Conservation (phyloP, 30 jellyfish, hydroid and myxozoan species). For the Clytia hemisphaerica region DNA sequence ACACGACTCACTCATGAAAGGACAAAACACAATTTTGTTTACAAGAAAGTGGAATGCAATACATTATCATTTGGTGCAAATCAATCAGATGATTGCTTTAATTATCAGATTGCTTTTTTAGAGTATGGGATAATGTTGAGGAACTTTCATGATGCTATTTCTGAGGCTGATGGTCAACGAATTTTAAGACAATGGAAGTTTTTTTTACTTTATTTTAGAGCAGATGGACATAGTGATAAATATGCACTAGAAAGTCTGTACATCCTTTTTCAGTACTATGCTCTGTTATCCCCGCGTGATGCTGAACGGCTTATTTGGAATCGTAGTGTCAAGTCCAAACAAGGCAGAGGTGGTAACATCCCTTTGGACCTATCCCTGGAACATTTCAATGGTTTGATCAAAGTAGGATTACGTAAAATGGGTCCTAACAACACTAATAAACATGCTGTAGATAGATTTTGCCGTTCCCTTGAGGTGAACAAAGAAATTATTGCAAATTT, state of each 20-base stretch:
- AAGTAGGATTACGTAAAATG: slow-evolving; percentile 13
- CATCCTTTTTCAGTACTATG: slow-evolving; percentile 1
- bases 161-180: slow-evolving; percentile 39
- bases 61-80: neutral
- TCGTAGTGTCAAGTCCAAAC: slow-evolving; percentile 8
- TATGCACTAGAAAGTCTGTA: slow-evolving; percentile 39
- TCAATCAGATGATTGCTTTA: slow-evolving; percentile 8
- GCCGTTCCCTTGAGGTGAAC: slow-evolving; percentile 9
- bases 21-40: neutral
- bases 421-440: slow-evolving; percentile 13
- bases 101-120: slow-evolving; percentile 39
- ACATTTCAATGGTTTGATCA: slow-evolving; percentile 19
- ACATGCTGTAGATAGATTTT: slow-evolving; percentile 9
- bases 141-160: slow-evolving; percentile 36
- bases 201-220: slow-evolving; percentile 20
- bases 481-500: slow-evolving; percentile 10
- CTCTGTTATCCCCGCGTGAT: slow-evolving; percentile 1
- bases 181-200: slow-evolving; percentile 36
- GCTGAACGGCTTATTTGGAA: slow-evolving; percentile 21
- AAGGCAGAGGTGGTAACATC: slow-evolving; percentile 26
- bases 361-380: slow-evolving; percentile 28
- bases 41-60: neutral
- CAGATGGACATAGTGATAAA: slow-evolving; percentile 36
- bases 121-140: slow-evolving; percentile 32
- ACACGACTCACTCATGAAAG: slow-evolving; percentile 3